Percentiles rank a stretch among this genome's conserved stretches.
Evolutionary conservation across 1,140 invertebrate genomes (phyloP).

Genomic region (Brachionus rotundiformis): DNA sequence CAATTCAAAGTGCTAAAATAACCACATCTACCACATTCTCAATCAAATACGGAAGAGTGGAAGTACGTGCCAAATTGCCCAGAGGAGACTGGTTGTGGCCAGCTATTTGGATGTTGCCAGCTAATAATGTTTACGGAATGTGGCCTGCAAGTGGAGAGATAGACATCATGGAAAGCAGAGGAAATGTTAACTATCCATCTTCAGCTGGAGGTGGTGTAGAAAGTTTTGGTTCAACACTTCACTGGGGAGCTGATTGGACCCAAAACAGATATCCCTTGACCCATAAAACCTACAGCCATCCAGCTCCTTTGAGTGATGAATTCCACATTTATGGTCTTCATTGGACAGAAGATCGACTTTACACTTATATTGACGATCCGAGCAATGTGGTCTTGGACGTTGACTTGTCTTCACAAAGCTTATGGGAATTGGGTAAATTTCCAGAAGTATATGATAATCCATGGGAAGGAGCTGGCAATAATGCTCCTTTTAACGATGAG

Average conservation of each 20-base stretch:
- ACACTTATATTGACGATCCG: slow-evolving; percentile 36
- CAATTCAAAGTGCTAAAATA: slow-evolving; percentile 71
- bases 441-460: slow-evolving; percentile 60
- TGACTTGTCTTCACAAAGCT: slow-evolving; percentile 54
- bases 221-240: slow-evolving; percentile 54
- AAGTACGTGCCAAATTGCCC: slow-evolving; percentile 75
- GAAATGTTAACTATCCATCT: slow-evolving; percentile 50
- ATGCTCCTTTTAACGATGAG: slow-evolving; percentile 76
- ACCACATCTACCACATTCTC: slow-evolving; percentile 70
- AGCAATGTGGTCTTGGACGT: slow-evolving; percentile 54
- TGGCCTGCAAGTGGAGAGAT: slow-evolving; percentile 65
- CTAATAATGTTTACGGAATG: slow-evolving; percentile 56
- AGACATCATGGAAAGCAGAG: slow-evolving; percentile 61
- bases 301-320: slow-evolving; percentile 7
- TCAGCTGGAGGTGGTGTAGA: slow-evolving; percentile 26
- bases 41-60: slow-evolving; percentile 75
- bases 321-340: slow-evolving; percentile 34
- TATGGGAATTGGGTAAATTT: slow-evolving; percentile 55
- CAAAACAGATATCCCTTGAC: slow-evolving; percentile 6
- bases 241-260: slow-evolving; percentile 56
- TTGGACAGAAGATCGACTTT: slow-evolving; percentile 17
- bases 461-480: slow-evolving; percentile 59
- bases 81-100: slow-evolving; percentile 78
- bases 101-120: slow-evolving; percentile 63
- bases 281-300: neutral